Percentiles rank a stretch among this genome's conserved stretches.
phyloP scores from a whole-genome alignment of 2,888 invertebrate genomes.

The Serripes groenlandicus region DNA sequence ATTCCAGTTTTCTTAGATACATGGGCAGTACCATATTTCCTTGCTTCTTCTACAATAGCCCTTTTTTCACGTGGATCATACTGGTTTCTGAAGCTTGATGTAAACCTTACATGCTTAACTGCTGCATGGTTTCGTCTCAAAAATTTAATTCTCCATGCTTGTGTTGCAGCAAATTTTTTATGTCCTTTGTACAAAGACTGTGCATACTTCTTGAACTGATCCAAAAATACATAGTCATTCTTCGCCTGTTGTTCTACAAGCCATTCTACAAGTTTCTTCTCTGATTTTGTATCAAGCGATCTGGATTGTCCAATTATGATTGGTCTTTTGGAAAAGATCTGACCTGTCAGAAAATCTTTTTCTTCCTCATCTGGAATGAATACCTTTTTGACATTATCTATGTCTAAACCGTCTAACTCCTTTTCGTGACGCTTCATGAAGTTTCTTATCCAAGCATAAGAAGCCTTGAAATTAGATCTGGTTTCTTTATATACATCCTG shows the following conservation, averaged over 20 bases:
- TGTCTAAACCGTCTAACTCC: slow-evolving; percentile 40
- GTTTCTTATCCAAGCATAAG: slow-evolving; percentile 62
- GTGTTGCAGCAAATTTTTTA: slow-evolving; percentile 67
- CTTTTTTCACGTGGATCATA: slow-evolving; percentile 61
- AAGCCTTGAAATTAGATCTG: slow-evolving; percentile 62
- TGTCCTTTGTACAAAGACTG: slow-evolving; percentile 62
- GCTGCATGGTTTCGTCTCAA: slow-evolving; percentile 58
- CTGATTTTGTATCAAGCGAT: slow-evolving; percentile 60
- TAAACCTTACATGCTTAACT: slow-evolving; percentile 55
- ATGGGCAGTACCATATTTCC: slow-evolving; percentile 57
- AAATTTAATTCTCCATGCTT: slow-evolving; percentile 65
- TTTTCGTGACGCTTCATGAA: slow-evolving; percentile 63
- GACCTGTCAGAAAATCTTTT: slow-evolving; percentile 25
- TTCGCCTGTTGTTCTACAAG: slow-evolving; percentile 47
- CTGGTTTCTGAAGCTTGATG: slow-evolving; percentile 64
- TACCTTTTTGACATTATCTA: slow-evolving; percentile 62
- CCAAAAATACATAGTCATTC: slow-evolving; percentile 64
- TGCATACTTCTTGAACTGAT: slow-evolving; percentile 61
- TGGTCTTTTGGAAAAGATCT: slow-evolving; percentile 49
- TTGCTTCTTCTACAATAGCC: slow-evolving; percentile 59
- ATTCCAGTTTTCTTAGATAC: slow-evolving; percentile 60
- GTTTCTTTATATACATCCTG: slow-evolving; percentile 64
- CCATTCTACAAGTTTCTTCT: slow-evolving; percentile 65
- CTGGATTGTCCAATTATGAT: slow-evolving; percentile 64
- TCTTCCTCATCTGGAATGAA: slow-evolving; percentile 43